These are phyloP conservation scores for Hydrochoerus hydrochaeris DNA, from an alignment of 2,113 vertebrate species.

Conservation along the genomic window DNA sequence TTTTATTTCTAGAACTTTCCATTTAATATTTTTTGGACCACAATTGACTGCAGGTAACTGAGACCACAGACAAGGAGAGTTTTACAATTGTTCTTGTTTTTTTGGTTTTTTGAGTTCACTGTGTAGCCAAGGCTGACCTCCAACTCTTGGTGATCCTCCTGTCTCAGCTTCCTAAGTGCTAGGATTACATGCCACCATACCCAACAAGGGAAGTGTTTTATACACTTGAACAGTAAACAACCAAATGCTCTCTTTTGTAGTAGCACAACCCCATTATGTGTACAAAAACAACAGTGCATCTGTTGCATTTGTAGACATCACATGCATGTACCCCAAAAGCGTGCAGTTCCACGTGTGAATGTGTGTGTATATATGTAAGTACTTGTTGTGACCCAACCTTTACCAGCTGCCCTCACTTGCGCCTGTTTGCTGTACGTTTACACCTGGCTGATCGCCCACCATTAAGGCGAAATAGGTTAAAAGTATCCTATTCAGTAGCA, in stretches of 20 bases:
- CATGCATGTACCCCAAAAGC: accelerated
- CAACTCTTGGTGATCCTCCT: neutral
- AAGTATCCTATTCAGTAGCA: conserved; percentile 85
- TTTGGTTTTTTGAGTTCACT: neutral
- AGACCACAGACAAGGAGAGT: neutral
- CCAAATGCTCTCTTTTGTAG: neutral
- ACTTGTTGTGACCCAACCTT: neutral
- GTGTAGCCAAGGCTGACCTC: neutral
- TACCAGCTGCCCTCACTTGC: neutral
- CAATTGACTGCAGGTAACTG: neutral
- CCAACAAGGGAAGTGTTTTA: accelerated
- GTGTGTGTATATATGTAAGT: no score
- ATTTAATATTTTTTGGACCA: neutral
- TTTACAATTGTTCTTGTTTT: no score
- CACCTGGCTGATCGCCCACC: conserved; percentile 58
- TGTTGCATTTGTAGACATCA: no score
- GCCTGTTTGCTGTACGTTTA: neutral
- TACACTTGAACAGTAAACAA: neutral
- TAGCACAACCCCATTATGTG: accelerated
- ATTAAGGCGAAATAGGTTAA: conserved; percentile 86
- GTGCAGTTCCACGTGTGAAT: neutral
- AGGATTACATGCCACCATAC: neutral
- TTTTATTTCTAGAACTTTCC: neutral
- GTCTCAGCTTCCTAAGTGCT: neutral
- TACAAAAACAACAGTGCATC: neutral